phyloP scores from a whole-genome alignment of 1,140 invertebrate species.

The Cotesia glomerata region DNA sequence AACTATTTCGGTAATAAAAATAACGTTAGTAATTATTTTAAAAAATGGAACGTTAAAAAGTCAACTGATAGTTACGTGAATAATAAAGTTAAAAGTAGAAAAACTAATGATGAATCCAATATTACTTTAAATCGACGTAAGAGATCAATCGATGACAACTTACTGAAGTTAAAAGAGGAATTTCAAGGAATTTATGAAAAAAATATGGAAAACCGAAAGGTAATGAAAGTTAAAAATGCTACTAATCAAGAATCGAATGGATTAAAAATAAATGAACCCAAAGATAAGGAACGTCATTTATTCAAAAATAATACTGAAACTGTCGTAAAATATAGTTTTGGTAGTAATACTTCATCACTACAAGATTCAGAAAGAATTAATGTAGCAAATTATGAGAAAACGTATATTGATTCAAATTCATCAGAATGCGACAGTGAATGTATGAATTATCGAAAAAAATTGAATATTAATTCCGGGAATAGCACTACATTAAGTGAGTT shows the following conservation, averaged over 20 bases:
- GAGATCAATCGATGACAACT: too few relatives aligned
- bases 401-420: background rate
- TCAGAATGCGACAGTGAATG: constrained; percentile 20
- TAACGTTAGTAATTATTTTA: too few relatives aligned
- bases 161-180: too few relatives aligned
- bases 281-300: background rate
- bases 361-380: constrained; percentile 1
- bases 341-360: background rate
- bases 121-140: too few relatives aligned
- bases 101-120: too few relatives aligned
- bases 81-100: too few relatives aligned
- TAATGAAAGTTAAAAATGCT: background rate
- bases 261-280: background rate
- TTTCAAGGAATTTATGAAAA: too few relatives aligned
- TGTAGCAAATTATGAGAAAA: background rate
- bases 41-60: too few relatives aligned
- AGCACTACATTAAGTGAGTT: constrained; percentile 11
- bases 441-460: constrained; percentile 30
- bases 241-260: background rate
- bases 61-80: too few relatives aligned
- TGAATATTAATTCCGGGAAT: constrained; percentile 26
- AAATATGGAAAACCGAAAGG: too few relatives aligned
- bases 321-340: background rate
- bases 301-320: background rate
- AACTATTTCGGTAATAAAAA: too few relatives aligned